phyloP scores from a whole-genome alignment of 1,140 invertebrate genomes.

The Brachionus asplanchnoidis region DNA sequence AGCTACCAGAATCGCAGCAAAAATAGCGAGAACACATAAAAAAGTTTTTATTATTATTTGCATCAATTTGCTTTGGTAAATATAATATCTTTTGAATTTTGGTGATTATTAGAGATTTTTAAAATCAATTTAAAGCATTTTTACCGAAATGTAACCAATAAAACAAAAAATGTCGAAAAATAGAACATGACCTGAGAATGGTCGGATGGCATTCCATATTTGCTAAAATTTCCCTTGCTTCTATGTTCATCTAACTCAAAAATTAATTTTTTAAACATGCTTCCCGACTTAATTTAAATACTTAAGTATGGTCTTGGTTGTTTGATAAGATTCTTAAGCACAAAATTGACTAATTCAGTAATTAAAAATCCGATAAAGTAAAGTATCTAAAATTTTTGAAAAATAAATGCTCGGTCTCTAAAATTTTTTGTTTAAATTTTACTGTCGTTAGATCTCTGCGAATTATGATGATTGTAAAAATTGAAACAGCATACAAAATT shows the following conservation, averaged over 20 bases:
- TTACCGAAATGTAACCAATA: conserved; percentile 18
- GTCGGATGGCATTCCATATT: conserved; percentile 89
- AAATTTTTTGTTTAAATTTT: conserved; percentile 43
- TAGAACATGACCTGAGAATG: conserved; percentile 90
- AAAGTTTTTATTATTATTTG: conserved; percentile 61
- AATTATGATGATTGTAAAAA: conserved; percentile 77
- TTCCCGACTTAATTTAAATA: conserved; percentile 60
- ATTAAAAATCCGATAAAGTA: conserved; percentile 74
- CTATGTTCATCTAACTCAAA: conserved; percentile 46
- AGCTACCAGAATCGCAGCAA: conserved; percentile 64
- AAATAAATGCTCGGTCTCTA: not conserved
- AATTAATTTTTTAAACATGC: not conserved
- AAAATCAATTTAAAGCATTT: not conserved
- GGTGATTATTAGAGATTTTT: not conserved
- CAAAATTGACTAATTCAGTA: conserved; percentile 74
- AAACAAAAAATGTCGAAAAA: conserved; percentile 63
- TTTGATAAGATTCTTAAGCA: conserved; percentile 75
- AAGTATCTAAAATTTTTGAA: conserved; percentile 65
- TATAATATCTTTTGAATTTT: not conserved
- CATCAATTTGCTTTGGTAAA: not conserved
- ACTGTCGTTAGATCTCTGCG: conserved; percentile 84
- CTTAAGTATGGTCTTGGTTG: conserved; percentile 67
- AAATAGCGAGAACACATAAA: conserved; percentile 61
- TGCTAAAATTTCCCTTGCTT: conserved; percentile 64
- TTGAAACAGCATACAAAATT: conserved; percentile 73